A percentile compares a stretch with the other conserved stretches of the same genome.
Conservation (phyloP, 2,113 vertebrate species). For the Xyrauchen texanus region DNA sequence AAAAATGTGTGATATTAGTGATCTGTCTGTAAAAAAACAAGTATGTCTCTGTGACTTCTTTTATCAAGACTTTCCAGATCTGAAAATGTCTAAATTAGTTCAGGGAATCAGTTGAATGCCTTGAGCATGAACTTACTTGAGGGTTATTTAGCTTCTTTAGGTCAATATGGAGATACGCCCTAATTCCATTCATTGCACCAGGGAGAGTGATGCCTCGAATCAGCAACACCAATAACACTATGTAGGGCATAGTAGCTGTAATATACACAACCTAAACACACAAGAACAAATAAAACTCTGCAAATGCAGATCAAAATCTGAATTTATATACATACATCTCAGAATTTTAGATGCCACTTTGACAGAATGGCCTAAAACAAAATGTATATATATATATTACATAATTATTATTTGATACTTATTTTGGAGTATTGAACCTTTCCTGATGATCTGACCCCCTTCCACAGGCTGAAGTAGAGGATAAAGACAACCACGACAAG, state of each 20-base stretch:
- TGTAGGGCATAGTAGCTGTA: conserved; percentile 95
- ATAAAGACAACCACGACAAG: conserved; percentile 87
- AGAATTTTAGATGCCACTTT: not conserved
- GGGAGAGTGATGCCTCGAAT: conserved; percentile 92
- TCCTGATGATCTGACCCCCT: conserved; percentile 97
- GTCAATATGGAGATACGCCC: conserved; percentile 91
- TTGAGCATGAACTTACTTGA: conserved; percentile 75
- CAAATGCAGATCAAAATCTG: not conserved
- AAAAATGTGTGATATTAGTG: no score
- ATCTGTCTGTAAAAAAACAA: not conserved
- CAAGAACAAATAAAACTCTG: not conserved
- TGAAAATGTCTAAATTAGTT: no score
- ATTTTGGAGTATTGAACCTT: conserved; percentile 76
- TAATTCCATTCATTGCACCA: conserved; percentile 89
- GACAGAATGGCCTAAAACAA: not conserved
- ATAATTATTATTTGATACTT: no score
- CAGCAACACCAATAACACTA: conserved; percentile 91
- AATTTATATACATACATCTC: not conserved
- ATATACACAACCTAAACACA: conserved; percentile 93
- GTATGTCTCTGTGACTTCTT: not conserved
- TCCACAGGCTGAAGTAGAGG: conserved; percentile 97
- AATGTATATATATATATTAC: not conserved
- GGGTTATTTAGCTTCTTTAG: conserved; percentile 88
- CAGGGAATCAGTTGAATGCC: no score
- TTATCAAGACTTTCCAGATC: no score